Conservation (phyloP, 92 coral and sea anemone genomes). For the Palythoa heliodiscus region DNA sequence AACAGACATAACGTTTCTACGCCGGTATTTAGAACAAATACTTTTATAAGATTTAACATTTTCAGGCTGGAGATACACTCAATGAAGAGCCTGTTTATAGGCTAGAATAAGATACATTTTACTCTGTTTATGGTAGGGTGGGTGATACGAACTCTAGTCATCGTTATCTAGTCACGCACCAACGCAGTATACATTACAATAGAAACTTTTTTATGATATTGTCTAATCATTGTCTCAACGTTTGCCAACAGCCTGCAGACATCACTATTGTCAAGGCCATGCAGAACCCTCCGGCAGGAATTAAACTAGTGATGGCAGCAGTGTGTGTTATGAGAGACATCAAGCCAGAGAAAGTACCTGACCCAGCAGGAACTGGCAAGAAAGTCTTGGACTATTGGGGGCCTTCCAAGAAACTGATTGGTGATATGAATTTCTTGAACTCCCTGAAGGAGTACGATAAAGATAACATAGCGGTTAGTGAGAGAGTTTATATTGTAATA, state of each 20-base stretch:
- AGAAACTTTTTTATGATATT: too few relatives aligned
- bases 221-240: background rate
- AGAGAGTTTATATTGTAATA: background rate
- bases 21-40: too few relatives aligned
- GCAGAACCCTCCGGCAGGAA: slow-evolving; percentile 98
- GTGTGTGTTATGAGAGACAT: slow-evolving; percentile 98
- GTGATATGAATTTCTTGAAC: slow-evolving; percentile 94
- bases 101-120: too few relatives aligned
- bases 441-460: slow-evolving; percentile 93
- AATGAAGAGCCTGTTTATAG: too few relatives aligned
- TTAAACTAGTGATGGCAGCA: slow-evolving; percentile 98
- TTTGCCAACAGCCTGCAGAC: slow-evolving; percentile 84
- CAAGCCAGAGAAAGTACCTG: slow-evolving; percentile 95
- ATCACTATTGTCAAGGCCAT: slow-evolving; percentile 97
- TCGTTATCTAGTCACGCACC: too few relatives aligned
- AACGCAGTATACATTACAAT: too few relatives aligned
- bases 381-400: slow-evolving; percentile 99
- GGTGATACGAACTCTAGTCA: too few relatives aligned
- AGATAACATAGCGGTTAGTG: slow-evolving; percentile 92
- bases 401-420: slow-evolving; percentile 95
- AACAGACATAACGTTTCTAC: too few relatives aligned
- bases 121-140: too few relatives aligned
- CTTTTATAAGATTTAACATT: too few relatives aligned
- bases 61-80: too few relatives aligned
- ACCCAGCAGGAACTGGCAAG: slow-evolving; percentile 98